phyloP scores from a whole-genome alignment of 2,888 invertebrate genomes.

The Eubasilissa splendida region DNA sequence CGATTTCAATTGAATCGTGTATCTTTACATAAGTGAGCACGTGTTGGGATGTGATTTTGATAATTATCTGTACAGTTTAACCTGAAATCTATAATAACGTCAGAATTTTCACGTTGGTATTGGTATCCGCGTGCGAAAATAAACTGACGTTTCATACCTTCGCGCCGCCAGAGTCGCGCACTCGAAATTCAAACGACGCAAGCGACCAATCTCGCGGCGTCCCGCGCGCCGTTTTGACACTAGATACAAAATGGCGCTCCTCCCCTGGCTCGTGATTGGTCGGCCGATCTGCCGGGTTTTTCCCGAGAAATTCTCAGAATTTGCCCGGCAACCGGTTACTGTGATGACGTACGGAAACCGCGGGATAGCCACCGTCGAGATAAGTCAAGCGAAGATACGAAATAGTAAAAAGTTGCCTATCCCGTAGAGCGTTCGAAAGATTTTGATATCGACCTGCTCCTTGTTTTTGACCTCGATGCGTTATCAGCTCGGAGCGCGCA shows the following conservation, averaged over 20 bases:
- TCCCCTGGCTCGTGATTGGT: slow-evolving; percentile 48
- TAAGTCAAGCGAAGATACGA: neutral
- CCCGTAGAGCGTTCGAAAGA: too few species aligned
- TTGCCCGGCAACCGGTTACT: slow-evolving; percentile 31
- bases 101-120: too few species aligned
- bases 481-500: too few species aligned
- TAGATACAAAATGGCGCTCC: slow-evolving; percentile 21
- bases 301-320: slow-evolving; percentile 51
- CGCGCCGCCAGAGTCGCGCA: neutral
- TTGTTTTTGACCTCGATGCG: too few species aligned
- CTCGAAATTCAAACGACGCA: slow-evolving; percentile 2
- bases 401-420: neutral
- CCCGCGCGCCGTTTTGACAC: slow-evolving; percentile 15
- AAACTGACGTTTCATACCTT: too few species aligned
- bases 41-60: too few species aligned
- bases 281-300: slow-evolving; percentile 46
- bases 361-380: neutral
- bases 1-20: too few species aligned
- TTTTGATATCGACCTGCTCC: too few species aligned
- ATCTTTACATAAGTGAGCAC: too few species aligned
- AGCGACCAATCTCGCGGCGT: neutral
- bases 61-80: too few species aligned
- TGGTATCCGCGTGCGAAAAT: too few species aligned
- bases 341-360: slow-evolving; percentile 14
- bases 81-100: too few species aligned